Percentiles rank a stretch among this genome's conserved stretches.
These are phyloP conservation scores for Zalophus californianus DNA, from an alignment of 2,797 vertebrate species.

Conservation along the genomic window DNA sequence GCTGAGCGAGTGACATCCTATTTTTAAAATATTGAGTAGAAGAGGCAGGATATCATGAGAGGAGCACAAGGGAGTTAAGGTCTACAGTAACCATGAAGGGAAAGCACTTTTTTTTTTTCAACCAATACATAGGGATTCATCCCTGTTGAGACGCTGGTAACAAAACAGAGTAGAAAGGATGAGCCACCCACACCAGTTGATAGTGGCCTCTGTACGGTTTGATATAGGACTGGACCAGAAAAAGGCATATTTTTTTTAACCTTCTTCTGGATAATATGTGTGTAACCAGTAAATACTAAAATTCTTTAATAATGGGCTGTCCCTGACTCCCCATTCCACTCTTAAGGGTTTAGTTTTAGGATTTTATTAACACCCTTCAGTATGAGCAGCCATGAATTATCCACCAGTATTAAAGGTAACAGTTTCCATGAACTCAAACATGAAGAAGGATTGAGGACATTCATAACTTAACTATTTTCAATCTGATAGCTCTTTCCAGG, in stretches of 20 bases:
- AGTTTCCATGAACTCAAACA: neutral
- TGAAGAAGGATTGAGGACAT: neutral
- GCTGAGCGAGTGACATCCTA: neutral
- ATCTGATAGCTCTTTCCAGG: slow-evolving; percentile 56
- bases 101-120: neutral
- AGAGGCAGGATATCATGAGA: neutral
- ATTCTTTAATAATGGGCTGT: neutral
- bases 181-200: neutral
- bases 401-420: neutral
- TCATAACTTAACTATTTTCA: slow-evolving; percentile 59
- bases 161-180: neutral
- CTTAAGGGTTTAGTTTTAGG: neutral
- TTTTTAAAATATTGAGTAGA: neutral
- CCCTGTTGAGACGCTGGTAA: neutral
- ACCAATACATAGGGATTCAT: neutral
- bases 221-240: slow-evolving; percentile 8
- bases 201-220: neutral
- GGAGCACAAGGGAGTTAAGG: neutral
- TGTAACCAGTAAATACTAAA: neutral
- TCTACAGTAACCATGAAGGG: neutral
- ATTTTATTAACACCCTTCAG: neutral
- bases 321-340: neutral
- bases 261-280: neutral
- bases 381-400: neutral
- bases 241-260: neutral